Evolutionary conservation across 1,140 invertebrate species (phyloP).

Genomic region (Sitophilus oryzae): DNA sequence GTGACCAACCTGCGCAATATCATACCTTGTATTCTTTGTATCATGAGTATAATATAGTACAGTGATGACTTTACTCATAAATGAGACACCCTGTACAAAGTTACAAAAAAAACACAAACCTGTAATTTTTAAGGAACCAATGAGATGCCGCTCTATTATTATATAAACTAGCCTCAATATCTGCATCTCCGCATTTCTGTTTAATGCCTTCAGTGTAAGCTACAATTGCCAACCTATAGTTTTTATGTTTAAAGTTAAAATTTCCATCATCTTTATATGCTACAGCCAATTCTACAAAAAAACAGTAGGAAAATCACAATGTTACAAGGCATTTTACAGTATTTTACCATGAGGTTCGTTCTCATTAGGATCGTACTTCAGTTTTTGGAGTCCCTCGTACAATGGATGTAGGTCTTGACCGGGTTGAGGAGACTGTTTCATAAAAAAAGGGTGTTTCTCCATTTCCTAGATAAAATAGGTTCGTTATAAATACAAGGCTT

Average conservation of each 20-base stretch:
- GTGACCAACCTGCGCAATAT: too few species aligned
- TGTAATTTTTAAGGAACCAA: conserved; percentile 79
- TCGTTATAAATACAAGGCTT: background rate
- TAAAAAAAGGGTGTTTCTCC: conserved; percentile 92
- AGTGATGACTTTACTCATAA: too few species aligned
- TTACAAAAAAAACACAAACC: too few species aligned
- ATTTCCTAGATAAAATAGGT: conserved; percentile 65
- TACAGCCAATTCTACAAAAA: conserved; percentile 66
- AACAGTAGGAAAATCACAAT: background rate
- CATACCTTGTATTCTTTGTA: too few species aligned
- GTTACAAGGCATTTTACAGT: conserved; percentile 7
- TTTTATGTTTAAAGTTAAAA: conserved; percentile 92
- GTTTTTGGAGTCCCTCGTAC: conserved; percentile 80
- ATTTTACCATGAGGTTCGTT: conserved; percentile 66
- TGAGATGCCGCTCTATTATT: conserved; percentile 89
- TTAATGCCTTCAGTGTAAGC: conserved; percentile 72
- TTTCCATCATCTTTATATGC: conserved; percentile 97
- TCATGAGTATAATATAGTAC: too few species aligned
- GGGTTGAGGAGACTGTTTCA: conserved; percentile 63
- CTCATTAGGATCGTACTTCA: conserved; percentile 86
- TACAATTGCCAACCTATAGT: conserved; percentile 80
- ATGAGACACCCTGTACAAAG: too few species aligned
- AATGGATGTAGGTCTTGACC: conserved; percentile 74
- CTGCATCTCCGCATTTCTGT: conserved; percentile 64
- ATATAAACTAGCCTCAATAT: conserved; percentile 77